Conservation (phyloP, 2,888 invertebrate species). For the Nesidiocoris tenuis region DNA sequence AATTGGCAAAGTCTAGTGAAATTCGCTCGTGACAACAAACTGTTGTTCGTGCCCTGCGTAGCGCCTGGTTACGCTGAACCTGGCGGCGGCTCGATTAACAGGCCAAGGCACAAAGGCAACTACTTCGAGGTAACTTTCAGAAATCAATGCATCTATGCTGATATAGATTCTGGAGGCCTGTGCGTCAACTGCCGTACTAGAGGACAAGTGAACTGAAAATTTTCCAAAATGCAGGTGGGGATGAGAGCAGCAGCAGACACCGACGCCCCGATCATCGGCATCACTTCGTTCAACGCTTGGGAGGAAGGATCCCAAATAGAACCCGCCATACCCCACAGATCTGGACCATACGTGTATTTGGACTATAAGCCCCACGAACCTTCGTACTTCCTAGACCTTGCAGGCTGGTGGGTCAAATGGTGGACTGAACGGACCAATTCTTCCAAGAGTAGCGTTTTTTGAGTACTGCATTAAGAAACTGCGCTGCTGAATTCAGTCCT, state of each 20-base stretch:
- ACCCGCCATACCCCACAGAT: conserved; percentile 59
- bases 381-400: conserved; percentile 65
- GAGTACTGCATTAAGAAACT: too few relatives aligned
- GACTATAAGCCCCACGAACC: conserved; percentile 65
- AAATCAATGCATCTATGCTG: too few relatives aligned
- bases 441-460: background rate
- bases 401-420: conserved; percentile 61
- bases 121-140: conserved; percentile 63
- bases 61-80: conserved; percentile 71
- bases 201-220: too few relatives aligned
- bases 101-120: conserved; percentile 60
- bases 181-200: too few relatives aligned
- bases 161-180: too few relatives aligned
- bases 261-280: conserved; percentile 60
- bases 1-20: conserved; percentile 57
- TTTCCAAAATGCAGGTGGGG: conserved; percentile 26
- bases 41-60: conserved; percentile 67
- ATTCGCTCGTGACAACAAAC: conserved; percentile 61
- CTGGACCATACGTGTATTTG: conserved; percentile 56
- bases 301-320: conserved; percentile 75
- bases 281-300: conserved; percentile 75
- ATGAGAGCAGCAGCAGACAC: conserved; percentile 33
- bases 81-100: conserved; percentile 60
- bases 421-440: conserved; percentile 28
- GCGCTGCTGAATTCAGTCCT: too few relatives aligned